phyloP scores from a whole-genome alignment of 2,113 vertebrate species.

The Epinephelus fuscoguttatus region DNA sequence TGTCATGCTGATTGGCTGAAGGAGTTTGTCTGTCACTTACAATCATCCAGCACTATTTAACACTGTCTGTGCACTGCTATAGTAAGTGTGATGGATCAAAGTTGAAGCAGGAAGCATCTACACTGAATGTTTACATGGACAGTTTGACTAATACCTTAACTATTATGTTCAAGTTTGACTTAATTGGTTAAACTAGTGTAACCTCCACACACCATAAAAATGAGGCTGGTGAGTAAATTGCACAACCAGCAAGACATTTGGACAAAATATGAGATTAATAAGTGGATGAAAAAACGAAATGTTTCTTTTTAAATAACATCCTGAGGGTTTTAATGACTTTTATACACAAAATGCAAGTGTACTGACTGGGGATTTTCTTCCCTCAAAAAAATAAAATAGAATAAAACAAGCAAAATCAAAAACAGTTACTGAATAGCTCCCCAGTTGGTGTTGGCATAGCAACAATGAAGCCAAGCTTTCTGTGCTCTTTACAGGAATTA shows the following conservation, averaged over 20 bases:
- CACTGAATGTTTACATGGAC: too few relatives aligned
- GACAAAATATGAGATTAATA: background rate
- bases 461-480: slow-evolving; percentile 28
- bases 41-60: too few relatives aligned
- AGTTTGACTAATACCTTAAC: too few relatives aligned
- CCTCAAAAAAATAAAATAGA: slow-evolving; percentile 10
- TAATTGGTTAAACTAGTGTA: too few relatives aligned
- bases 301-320: slow-evolving; percentile 1
- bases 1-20: too few relatives aligned
- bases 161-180: background rate
- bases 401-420: slow-evolving; percentile 35
- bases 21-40: too few relatives aligned
- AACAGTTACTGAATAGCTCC: slow-evolving; percentile 21
- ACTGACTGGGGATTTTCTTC: slow-evolving; percentile 12
- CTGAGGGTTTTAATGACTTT: background rate
- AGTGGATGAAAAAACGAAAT: background rate
- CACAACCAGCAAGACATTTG: background rate
- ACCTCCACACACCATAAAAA: background rate
- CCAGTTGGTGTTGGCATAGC: slow-evolving; percentile 39
- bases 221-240: background rate
- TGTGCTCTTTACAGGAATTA: slow-evolving; percentile 27
- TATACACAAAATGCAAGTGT: slow-evolving; percentile 5
- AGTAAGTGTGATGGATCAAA: too few relatives aligned
- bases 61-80: too few relatives aligned
- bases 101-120: too few relatives aligned